Evolutionary conservation across 2,113 vertebrate genomes (phyloP).

Genomic region (Acanthochromis polyacanthus): DNA sequence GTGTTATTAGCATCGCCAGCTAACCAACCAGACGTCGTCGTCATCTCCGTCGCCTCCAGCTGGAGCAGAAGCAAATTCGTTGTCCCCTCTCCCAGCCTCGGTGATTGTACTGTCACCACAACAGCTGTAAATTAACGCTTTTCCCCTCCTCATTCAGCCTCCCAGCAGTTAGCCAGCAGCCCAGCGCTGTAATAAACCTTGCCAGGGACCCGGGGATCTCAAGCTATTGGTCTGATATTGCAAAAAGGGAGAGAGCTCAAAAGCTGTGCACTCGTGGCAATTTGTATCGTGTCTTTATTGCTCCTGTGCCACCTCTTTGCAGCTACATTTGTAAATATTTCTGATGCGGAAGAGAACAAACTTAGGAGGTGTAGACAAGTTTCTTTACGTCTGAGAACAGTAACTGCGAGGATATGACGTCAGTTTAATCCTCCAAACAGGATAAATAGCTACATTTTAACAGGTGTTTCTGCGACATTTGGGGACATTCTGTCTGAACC

Average conservation of each 20-base stretch:
- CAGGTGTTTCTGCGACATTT: background rate
- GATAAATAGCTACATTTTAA: background rate
- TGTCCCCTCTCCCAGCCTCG: background rate
- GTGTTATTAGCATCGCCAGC: constrained; percentile 42
- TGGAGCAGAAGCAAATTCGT: constrained; percentile 10
- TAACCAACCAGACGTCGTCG: constrained; percentile 19
- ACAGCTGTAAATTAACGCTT: constrained; percentile 62
- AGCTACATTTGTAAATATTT: background rate
- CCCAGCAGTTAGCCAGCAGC: constrained; percentile 44
- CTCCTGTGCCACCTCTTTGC: background rate
- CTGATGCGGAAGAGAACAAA: background rate
- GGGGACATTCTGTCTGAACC: background rate
- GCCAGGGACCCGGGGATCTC: constrained; percentile 33
- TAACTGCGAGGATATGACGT: background rate
- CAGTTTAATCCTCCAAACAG: background rate
- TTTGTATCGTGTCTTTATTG: background rate
- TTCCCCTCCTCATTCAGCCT: constrained; percentile 32
- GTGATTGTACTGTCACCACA: constrained; percentile 45
- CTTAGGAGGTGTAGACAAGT: background rate
- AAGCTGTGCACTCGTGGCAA: constrained; percentile 18
- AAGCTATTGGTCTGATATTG: constrained; percentile 36
- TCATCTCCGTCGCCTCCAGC: constrained; percentile 18
- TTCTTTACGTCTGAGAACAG: background rate
- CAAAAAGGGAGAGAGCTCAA: constrained; percentile 5
- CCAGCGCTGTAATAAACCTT: constrained; percentile 27